Evolutionary conservation across 2,888 invertebrate genomes (phyloP).

Genomic region (Helicoverpa assulta): DNA sequence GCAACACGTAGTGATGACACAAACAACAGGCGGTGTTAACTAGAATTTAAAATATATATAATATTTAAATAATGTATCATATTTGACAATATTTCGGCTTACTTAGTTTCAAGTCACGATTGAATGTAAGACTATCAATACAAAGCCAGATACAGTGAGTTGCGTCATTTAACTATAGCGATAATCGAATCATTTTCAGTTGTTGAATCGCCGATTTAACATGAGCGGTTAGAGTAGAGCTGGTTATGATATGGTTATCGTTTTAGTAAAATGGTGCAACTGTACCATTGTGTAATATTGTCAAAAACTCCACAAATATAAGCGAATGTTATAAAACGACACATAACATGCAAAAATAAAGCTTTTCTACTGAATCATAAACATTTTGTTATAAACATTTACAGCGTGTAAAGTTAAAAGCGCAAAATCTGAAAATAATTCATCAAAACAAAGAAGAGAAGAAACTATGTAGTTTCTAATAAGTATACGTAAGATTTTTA

Average conservation of each 20-base stretch:
- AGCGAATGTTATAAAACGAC: conserved; percentile 34
- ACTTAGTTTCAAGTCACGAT: too few relatives aligned
- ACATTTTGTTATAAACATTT: conserved; percentile 9
- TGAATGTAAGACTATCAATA: neutral
- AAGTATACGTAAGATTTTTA: too few relatives aligned
- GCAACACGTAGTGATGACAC: conserved; percentile 69
- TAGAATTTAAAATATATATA: conserved; percentile 45
- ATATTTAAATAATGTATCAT: conserved; percentile 7
- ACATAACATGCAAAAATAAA: conserved; percentile 41
- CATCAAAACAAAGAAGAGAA: too few relatives aligned
- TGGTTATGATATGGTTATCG: too few relatives aligned
- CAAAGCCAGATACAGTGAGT: neutral
- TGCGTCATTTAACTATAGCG: too few relatives aligned
- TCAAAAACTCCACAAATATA: conserved; percentile 34
- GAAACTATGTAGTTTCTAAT: too few relatives aligned
- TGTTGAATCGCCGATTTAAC: too few relatives aligned
- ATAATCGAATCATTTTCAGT: too few relatives aligned
- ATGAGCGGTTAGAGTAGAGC: too few relatives aligned
- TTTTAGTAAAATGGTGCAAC: too few relatives aligned
- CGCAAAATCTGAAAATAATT: too few relatives aligned
- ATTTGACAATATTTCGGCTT: conserved; percentile 36
- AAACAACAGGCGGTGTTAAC: conserved; percentile 66
- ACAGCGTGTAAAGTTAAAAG: too few relatives aligned
- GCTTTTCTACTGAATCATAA: conserved; percentile 16
- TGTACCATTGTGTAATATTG: conserved; percentile 26